phyloP scores from a whole-genome alignment of 2,797 vertebrate genomes.

The Rhabdomys pumilio region DNA sequence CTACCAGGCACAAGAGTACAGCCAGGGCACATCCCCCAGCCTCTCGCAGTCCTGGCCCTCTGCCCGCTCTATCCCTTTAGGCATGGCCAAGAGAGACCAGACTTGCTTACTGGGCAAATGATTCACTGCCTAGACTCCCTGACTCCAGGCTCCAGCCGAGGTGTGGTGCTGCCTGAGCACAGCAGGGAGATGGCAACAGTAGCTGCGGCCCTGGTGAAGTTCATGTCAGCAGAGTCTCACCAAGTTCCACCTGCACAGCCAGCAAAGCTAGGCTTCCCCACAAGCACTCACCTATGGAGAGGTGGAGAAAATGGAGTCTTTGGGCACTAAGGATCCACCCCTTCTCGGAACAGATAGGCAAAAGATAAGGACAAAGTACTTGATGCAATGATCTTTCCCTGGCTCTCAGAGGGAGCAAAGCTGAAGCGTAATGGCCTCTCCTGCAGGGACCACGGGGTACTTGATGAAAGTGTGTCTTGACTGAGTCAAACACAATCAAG shows the following conservation, averaged over 20 bases:
- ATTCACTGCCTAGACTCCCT: conserved; percentile 67
- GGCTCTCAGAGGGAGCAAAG: background rate
- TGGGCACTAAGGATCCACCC: background rate
- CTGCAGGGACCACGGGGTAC: background rate
- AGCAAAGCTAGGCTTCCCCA: background rate
- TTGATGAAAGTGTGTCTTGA: background rate
- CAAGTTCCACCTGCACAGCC: background rate
- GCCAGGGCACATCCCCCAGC: background rate
- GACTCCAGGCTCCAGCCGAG: conserved; percentile 70
- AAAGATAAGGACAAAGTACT: background rate
- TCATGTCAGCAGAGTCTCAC: conserved; percentile 63
- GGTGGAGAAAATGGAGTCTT: background rate
- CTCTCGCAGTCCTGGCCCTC: background rate
- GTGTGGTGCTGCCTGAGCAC: conserved; percentile 26
- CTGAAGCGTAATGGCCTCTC: background rate
- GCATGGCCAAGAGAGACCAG: conserved; percentile 68
- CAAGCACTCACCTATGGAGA: background rate
- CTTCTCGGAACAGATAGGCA: background rate
- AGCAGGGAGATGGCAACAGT: background rate
- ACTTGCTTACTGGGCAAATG: conserved; percentile 72
- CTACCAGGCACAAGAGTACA: fast-evolving
- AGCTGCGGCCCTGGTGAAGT: background rate
- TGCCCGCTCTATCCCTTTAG: conserved; percentile 46
- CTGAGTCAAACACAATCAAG: background rate
- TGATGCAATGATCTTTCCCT: background rate